These are phyloP conservation scores for Buphagus erythrorhynchus DNA, from an alignment of 2,797 vertebrate species.

Conservation along the genomic window DNA sequence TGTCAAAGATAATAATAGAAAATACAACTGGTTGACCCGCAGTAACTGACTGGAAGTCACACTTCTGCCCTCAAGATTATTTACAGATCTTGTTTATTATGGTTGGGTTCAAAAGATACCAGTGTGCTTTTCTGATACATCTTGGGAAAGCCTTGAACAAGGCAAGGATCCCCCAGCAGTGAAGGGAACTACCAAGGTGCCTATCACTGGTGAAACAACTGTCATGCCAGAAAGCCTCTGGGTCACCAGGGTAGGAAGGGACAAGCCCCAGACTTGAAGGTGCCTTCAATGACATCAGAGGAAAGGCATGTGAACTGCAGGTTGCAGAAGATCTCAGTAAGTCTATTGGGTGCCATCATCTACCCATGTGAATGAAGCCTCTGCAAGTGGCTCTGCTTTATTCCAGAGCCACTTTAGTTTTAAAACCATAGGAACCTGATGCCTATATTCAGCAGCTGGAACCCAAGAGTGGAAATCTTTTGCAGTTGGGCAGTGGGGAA, in stretches of 20 bases:
- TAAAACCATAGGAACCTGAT: conserved; percentile 6
- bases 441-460: background rate
- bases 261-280: background rate
- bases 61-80: background rate
- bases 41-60: background rate
- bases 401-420: background rate
- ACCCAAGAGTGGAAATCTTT: conserved; percentile 12
- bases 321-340: background rate
- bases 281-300: background rate
- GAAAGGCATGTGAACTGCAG: background rate
- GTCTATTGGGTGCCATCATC: background rate
- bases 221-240: background rate
- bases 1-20: background rate
- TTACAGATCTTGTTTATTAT: background rate
- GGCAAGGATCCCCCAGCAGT: background rate
- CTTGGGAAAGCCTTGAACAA: background rate
- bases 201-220: background rate
- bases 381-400: background rate
- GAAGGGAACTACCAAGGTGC: background rate
- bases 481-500: background rate
- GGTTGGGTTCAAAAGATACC: background rate
- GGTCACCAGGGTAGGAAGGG: background rate
- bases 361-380: background rate
- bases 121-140: background rate
- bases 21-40: background rate